These are phyloP conservation scores for Gyps fulvus DNA, from an alignment of 2,113 vertebrate species.

Conservation along the genomic window DNA sequence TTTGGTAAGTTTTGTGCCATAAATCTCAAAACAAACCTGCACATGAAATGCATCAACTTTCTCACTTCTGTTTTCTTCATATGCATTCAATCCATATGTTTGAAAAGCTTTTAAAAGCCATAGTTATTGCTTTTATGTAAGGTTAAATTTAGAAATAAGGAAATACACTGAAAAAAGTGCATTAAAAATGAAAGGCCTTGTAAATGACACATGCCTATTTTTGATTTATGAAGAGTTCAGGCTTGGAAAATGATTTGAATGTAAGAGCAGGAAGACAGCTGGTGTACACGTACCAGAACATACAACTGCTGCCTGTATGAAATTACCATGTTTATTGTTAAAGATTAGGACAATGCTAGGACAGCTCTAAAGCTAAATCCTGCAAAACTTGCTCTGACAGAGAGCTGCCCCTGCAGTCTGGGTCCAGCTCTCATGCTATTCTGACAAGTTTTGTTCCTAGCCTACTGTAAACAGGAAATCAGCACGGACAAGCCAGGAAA, in stretches of 20 bases:
- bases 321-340: background rate
- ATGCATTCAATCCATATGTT: background rate
- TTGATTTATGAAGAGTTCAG: background rate
- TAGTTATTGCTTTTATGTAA: background rate
- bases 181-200: background rate
- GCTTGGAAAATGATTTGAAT: background rate
- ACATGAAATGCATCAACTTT: background rate
- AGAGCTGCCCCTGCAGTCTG: fast-evolving
- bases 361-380: background rate
- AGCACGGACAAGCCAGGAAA: background rate
- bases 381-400: background rate
- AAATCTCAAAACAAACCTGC: background rate
- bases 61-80: background rate
- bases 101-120: background rate
- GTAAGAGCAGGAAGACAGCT: background rate
- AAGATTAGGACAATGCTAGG: background rate
- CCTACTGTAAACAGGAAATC: background rate
- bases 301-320: background rate
- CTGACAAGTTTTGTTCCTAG: background rate
- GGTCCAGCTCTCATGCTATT: background rate
- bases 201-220: background rate
- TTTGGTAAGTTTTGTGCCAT: background rate
- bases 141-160: background rate
- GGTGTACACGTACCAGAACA: background rate
- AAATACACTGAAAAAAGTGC: background rate